Evolutionary conservation across 2,797 vertebrate genomes (phyloP).

Genomic region (Enteromius trimaculatus): DNA sequence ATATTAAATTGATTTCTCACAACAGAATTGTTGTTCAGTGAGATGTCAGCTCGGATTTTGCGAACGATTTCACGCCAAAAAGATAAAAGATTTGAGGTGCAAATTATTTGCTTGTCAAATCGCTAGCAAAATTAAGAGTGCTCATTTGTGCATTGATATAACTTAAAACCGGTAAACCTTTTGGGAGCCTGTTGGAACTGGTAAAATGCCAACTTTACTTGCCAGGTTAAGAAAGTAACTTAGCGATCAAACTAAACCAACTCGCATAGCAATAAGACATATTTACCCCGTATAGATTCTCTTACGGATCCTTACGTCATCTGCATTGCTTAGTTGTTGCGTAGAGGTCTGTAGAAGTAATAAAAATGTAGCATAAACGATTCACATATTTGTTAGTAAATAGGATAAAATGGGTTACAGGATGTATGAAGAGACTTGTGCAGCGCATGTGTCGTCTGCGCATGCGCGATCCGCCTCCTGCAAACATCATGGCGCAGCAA

Average conservation of each 20-base stretch:
- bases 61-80: not conserved
- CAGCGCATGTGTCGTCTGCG: slow-evolving; percentile 36
- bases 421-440: not conserved
- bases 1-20: not conserved
- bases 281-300: not conserved
- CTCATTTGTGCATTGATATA: not conserved
- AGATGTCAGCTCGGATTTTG: not conserved
- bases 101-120: not conserved
- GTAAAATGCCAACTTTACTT: not conserved
- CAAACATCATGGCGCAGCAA: slow-evolving; percentile 74
- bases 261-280: not conserved
- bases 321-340: not conserved
- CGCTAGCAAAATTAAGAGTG: not conserved
- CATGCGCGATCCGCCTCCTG: slow-evolving; percentile 48
- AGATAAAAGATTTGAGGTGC: not conserved
- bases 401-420: not conserved
- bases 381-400: not conserved
- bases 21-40: not conserved
- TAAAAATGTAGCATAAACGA: not conserved
- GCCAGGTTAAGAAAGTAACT: not conserved
- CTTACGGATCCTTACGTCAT: not conserved
- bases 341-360: not conserved
- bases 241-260: not conserved
- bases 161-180: not conserved
- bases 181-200: too few species aligned